phyloP scores from a whole-genome alignment of 2,888 invertebrate genomes.

The Hyposoter dolosus region DNA sequence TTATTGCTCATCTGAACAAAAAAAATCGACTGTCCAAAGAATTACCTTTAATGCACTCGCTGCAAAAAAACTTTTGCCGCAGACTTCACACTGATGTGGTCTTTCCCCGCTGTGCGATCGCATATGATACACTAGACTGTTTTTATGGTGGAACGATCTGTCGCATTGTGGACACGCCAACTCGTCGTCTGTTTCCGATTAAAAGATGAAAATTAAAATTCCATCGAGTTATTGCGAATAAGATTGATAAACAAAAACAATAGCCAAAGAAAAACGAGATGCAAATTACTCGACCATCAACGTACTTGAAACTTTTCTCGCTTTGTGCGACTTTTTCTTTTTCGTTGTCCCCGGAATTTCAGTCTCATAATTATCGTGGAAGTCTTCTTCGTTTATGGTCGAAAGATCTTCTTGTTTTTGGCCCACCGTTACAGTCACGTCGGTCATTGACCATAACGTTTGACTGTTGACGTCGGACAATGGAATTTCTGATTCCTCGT shows the following conservation, averaged over 20 bases:
- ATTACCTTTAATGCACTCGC: constrained; percentile 91
- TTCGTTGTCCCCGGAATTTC: constrained; percentile 77
- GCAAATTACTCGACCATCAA: constrained; percentile 4
- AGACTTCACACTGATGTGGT: constrained; percentile 91
- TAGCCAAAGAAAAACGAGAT: background rate
- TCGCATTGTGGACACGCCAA: constrained; percentile 89
- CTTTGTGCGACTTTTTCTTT: constrained; percentile 79
- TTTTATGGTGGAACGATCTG: constrained; percentile 92
- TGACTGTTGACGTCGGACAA: constrained; percentile 77
- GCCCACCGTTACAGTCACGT: constrained; percentile 68
- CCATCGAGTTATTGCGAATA: background rate
- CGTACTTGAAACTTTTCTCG: constrained; percentile 71
- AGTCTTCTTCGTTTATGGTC: constrained; percentile 74
- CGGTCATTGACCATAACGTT: constrained; percentile 80
- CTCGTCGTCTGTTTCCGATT: constrained; percentile 78
- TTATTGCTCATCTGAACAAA: background rate
- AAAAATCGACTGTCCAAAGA: background rate
- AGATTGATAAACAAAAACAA: background rate
- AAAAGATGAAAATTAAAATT: constrained; percentile 2
- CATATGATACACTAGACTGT: constrained; percentile 94
- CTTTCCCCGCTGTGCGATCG: constrained; percentile 92
- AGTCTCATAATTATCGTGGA: constrained; percentile 75
- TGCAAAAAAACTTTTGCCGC: constrained; percentile 94
- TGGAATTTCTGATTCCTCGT: constrained; percentile 81
- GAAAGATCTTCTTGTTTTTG: constrained; percentile 72